Conservation (phyloP, 1,140 invertebrate species). For the Stegodyphus dumicola region DNA sequence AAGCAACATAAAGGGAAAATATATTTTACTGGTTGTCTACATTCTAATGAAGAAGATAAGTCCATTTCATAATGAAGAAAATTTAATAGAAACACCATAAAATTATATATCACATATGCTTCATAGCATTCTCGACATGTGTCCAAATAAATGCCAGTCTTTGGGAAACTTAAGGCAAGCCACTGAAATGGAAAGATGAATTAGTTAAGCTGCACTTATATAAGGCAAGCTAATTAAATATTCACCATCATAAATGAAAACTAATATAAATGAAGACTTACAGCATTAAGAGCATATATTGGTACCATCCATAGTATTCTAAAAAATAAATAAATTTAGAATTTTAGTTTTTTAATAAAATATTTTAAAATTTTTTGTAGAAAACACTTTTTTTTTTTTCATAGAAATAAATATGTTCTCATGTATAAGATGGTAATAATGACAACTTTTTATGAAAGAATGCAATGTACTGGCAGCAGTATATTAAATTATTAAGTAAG, state of each 20-base stretch:
- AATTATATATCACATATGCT: slow-evolving; percentile 91
- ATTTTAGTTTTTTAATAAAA: background rate
- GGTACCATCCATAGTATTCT: slow-evolving; percentile 98
- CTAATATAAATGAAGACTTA: slow-evolving; percentile 72
- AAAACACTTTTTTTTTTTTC: background rate
- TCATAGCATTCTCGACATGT: slow-evolving; percentile 95
- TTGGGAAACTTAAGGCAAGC: slow-evolving; percentile 74
- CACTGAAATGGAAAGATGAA: slow-evolving; percentile 71
- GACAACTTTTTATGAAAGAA: too few species aligned
- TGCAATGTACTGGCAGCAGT: too few species aligned
- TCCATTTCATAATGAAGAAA: slow-evolving; percentile 84
- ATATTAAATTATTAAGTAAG: too few species aligned
- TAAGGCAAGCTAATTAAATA: background rate
- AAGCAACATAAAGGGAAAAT: slow-evolving; percentile 65
- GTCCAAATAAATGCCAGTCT: slow-evolving; percentile 90
- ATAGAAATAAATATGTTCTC: background rate
- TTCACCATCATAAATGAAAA: background rate
- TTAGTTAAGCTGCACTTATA: background rate
- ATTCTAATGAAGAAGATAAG: slow-evolving; percentile 82
- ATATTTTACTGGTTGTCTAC: slow-evolving; percentile 80
- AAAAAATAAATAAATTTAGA: slow-evolving; percentile 34
- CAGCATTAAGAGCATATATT: slow-evolving; percentile 94
- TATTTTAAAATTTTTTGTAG: background rate
- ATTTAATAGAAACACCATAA: slow-evolving; percentile 93
- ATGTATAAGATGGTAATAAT: too few species aligned